Evolutionary conservation across 2,888 invertebrate species (phyloP).

Genomic region (Auanema freiburgensis): DNA sequence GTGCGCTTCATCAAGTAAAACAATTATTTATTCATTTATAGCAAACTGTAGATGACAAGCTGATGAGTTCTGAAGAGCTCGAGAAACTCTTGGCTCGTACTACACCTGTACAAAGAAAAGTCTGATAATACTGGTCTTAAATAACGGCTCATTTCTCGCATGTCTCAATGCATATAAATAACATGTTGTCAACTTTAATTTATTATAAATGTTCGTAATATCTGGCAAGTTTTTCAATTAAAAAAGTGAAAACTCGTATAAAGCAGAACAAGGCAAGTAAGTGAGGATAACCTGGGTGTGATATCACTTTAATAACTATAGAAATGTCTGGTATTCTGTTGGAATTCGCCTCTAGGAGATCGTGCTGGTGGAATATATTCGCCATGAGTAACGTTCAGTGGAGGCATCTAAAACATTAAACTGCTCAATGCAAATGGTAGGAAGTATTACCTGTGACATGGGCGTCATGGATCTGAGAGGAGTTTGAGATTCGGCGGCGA

Average conservation of each 20-base stretch:
- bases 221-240: too few species aligned
- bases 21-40: background rate
- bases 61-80: conserved; percentile 2
- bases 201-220: too few species aligned
- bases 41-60: background rate
- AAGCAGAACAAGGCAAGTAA: conserved; percentile 11
- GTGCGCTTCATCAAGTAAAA: background rate
- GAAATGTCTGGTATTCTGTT: conserved; percentile 43
- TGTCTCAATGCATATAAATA: too few species aligned
- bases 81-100: background rate
- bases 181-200: too few species aligned
- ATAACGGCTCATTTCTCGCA: background rate
- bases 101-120: background rate
- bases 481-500: conserved; percentile 16
- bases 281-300: background rate
- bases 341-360: conserved; percentile 36
- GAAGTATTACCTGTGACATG: conserved; percentile 21
- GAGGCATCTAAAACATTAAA: conserved; percentile 13
- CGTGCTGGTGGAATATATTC: conserved; percentile 28
- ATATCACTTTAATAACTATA: conserved; percentile 35
- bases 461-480: conserved; percentile 15
- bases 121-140: background rate
- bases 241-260: background rate
- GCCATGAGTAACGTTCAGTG: conserved; percentile 17
- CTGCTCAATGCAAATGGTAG: background rate